Conservation (phyloP, 30 jellyfish, hydroid and myxozoan genomes). For the Chironex yamaguchii region DNA sequence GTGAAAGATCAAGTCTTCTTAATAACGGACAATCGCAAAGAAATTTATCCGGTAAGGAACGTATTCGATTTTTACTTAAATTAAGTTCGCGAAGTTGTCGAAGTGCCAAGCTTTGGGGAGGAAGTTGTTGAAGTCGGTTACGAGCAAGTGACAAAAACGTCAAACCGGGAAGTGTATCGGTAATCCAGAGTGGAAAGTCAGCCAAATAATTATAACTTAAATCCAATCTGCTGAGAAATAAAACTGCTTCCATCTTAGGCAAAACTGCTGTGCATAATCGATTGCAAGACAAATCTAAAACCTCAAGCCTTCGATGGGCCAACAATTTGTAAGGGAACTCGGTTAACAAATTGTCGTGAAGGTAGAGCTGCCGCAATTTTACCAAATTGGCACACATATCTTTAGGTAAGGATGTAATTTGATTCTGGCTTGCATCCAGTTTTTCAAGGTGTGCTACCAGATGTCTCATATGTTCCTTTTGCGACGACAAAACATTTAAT, state of each 20-base stretch:
- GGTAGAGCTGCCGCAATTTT: slow-evolving; percentile 51
- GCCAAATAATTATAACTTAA: slow-evolving; percentile 65
- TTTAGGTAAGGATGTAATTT: slow-evolving; percentile 46
- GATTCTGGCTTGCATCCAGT: slow-evolving; percentile 72
- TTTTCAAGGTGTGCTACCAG: slow-evolving; percentile 71
- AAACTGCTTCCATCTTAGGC: slow-evolving; percentile 1
- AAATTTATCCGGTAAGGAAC: slow-evolving; percentile 60
- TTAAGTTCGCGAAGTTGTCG: slow-evolving; percentile 55
- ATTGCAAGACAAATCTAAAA: slow-evolving; percentile 66
- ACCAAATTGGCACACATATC: slow-evolving; percentile 44
- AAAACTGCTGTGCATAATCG: slow-evolving; percentile 19
- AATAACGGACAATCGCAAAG: slow-evolving; percentile 58
- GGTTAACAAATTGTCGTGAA: slow-evolving; percentile 48
- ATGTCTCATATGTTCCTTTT: slow-evolving; percentile 10
- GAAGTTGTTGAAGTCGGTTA: slow-evolving; percentile 57
- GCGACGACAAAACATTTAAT: slow-evolving; percentile 39
- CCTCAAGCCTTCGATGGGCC: slow-evolving; percentile 44
- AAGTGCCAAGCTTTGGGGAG: slow-evolving; percentile 43
- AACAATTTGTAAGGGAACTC: slow-evolving; percentile 81
- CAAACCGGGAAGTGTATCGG: slow-evolving; percentile 72
- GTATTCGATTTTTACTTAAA: slow-evolving; percentile 64
- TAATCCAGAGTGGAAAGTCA: slow-evolving; percentile 73
- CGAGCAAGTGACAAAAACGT: slow-evolving; percentile 40
- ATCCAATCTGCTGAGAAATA: slow-evolving; percentile 57
- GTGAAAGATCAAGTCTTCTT: slow-evolving; percentile 76